phyloP scores from a whole-genome alignment of 2,797 vertebrate genomes.

The Karalla daura region DNA sequence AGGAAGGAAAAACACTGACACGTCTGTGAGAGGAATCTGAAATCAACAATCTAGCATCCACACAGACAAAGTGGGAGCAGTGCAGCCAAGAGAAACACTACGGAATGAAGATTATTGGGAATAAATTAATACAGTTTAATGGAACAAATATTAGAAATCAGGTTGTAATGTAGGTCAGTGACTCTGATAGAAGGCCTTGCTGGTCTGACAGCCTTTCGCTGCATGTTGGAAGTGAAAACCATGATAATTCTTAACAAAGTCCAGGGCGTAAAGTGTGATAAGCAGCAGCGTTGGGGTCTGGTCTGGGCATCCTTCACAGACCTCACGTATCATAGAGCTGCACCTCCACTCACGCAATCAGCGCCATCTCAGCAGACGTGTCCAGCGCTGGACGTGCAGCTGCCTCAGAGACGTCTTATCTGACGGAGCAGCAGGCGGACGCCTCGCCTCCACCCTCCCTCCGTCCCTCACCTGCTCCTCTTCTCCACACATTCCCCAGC shows the following conservation, averaged over 20 bases:
- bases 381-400: conserved; percentile 31
- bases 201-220: too few relatives aligned
- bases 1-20: too few relatives aligned
- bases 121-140: too few relatives aligned
- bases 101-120: too few relatives aligned
- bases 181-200: too few relatives aligned
- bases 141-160: too few relatives aligned
- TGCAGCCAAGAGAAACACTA: too few relatives aligned
- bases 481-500: conserved; percentile 46
- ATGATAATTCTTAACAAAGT: too few relatives aligned
- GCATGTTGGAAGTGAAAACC: neutral
- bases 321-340: neutral
- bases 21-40: too few relatives aligned
- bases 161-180: too few relatives aligned
- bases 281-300: neutral
- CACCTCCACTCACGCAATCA: conserved; percentile 18
- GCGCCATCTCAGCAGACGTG: conserved; percentile 37
- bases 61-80: too few relatives aligned
- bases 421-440: conserved; percentile 44
- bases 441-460: neutral
- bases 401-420: conserved; percentile 52
- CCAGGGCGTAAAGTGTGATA: neutral
- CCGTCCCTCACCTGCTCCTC: conserved; percentile 42
- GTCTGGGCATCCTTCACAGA: conserved; percentile 1
- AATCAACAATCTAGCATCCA: too few relatives aligned